phyloP scores from a whole-genome alignment of 2,797 vertebrate genomes.

The Phyllotis vaccarum region DNA sequence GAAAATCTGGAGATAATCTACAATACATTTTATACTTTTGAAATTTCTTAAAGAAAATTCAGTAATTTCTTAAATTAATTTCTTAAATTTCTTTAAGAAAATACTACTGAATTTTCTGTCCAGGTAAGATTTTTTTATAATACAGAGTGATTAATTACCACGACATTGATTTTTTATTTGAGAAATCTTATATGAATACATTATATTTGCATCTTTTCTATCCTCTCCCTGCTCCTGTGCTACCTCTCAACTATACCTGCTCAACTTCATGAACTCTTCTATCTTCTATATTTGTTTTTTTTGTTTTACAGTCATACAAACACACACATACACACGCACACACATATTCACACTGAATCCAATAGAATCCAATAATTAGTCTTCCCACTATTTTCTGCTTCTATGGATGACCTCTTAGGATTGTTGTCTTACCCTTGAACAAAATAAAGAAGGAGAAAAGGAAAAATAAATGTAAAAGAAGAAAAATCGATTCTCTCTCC shows the following conservation, averaged over 20 bases:
- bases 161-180: neutral
- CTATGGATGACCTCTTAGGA: neutral
- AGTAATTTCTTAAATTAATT: too few relatives aligned
- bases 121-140: slow-evolving; percentile 23
- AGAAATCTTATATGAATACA: neutral
- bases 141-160: neutral
- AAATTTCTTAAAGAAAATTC: neutral
- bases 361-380: neutral
- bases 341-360: neutral
- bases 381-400: neutral
- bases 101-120: neutral
- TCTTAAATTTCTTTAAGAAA: neutral
- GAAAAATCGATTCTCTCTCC: neutral
- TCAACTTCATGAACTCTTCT: neutral
- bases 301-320: neutral
- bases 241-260: neutral
- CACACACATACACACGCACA: too few relatives aligned
- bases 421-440: neutral
- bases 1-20: neutral
- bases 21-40: neutral
- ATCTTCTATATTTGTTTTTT: neutral
- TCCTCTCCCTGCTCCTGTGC: neutral
- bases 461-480: neutral
- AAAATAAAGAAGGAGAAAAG: neutral
- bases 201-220: neutral